A percentile compares a stretch with the other conserved stretches of the same genome.
phyloP scores from a whole-genome alignment of 30 jellyfish, hydroid and myxozoan species.

The Chironex yamaguchii region DNA sequence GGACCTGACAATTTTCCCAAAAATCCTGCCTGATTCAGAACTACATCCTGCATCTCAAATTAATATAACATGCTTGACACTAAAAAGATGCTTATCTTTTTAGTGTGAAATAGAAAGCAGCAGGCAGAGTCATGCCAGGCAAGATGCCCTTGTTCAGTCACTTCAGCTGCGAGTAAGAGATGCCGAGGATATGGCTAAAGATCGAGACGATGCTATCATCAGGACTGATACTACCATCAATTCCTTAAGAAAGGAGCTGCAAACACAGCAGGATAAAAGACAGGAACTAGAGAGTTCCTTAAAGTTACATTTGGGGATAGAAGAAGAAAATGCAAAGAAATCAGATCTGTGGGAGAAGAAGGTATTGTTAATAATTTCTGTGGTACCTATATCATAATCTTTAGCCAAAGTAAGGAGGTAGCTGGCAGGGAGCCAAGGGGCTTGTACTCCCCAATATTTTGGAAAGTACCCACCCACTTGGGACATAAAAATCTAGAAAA shows the following conservation, averaged over 20 bases:
- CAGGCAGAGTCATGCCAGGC: slow-evolving; percentile 74
- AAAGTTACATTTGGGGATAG: slow-evolving; percentile 71
- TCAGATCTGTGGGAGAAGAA: slow-evolving; percentile 71
- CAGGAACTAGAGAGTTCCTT: slow-evolving; percentile 74
- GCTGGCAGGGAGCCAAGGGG: too few species aligned
- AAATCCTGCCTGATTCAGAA: too few species aligned
- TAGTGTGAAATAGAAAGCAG: slow-evolving; percentile 77
- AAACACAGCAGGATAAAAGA: slow-evolving; percentile 51
- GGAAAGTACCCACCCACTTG: too few species aligned
- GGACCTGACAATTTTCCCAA: too few species aligned
- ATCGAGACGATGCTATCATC: slow-evolving; percentile 66
- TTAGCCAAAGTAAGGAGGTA: too few species aligned
- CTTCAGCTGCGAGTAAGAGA: slow-evolving; percentile 73
- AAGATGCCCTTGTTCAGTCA: slow-evolving; percentile 66
- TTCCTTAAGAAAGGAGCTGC: slow-evolving; percentile 73
- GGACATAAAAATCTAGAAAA: too few species aligned
- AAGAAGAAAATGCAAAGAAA: slow-evolving; percentile 68
- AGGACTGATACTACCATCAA: slow-evolving; percentile 61
- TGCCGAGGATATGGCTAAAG: slow-evolving; percentile 79
- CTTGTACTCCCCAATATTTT: too few species aligned
- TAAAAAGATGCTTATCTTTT: too few species aligned
- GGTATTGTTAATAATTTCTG: slow-evolving; percentile 12
- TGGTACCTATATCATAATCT: too few species aligned
- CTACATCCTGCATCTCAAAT: too few species aligned
- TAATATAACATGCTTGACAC: too few species aligned